Percentiles rank a stretch among this genome's conserved stretches.
phyloP scores from a whole-genome alignment of 2,113 vertebrate species.

The Cnemophilus loriae region DNA sequence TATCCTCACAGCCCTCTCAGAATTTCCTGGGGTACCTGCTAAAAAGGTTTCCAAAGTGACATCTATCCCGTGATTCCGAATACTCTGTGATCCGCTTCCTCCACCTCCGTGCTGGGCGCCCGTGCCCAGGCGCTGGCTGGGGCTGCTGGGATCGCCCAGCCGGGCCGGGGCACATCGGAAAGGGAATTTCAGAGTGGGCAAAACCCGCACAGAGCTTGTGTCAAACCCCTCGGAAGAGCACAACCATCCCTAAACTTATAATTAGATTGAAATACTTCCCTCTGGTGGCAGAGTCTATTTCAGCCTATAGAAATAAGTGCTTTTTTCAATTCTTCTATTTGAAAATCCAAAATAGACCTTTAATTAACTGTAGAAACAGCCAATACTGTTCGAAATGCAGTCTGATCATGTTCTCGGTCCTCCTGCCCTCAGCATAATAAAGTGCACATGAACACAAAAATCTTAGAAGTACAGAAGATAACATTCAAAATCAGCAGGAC shows the following conservation, averaged over 20 bases:
- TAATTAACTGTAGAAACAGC: not conserved
- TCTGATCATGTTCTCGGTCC: not conserved
- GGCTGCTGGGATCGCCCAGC: too few relatives aligned
- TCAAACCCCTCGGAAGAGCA: not conserved
- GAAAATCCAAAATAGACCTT: not conserved
- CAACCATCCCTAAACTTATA: accelerated
- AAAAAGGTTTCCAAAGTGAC: accelerated
- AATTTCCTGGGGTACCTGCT: not conserved
- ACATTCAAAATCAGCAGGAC: not conserved
- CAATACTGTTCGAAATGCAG: not conserved
- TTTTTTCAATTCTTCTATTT: not conserved
- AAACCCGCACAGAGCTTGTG: accelerated
- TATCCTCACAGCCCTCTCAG: not conserved
- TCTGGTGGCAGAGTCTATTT: not conserved
- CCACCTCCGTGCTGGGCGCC: accelerated
- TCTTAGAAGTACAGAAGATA: not conserved
- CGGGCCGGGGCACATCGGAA: accelerated
- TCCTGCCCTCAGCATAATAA: not conserved
- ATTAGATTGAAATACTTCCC: not conserved
- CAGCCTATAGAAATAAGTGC: not conserved
- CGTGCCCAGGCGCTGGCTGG: accelerated
- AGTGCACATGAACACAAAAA: not conserved
- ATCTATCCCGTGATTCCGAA: accelerated
- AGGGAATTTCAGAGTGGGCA: accelerated
- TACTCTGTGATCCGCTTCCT: not conserved